Evolutionary conservation across 2,113 vertebrate species (phyloP).

Genomic region (Mastomys natalensis): DNA sequence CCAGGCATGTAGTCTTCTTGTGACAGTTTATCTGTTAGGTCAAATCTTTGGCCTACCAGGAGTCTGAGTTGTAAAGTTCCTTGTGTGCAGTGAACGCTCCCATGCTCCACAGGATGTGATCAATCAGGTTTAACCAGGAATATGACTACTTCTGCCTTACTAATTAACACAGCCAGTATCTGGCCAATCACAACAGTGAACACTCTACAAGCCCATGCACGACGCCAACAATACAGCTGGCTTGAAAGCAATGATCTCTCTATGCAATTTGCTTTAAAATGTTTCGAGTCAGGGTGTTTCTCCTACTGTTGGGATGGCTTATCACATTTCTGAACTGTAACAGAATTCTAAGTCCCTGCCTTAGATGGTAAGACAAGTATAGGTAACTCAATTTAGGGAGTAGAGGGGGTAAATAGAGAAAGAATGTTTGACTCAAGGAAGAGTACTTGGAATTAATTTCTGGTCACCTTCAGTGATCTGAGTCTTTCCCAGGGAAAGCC

Average conservation of each 20-base stretch:
- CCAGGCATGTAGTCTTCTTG: constrained; percentile 38
- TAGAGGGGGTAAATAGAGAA: background rate
- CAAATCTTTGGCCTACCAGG: constrained; percentile 72
- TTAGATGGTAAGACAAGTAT: background rate
- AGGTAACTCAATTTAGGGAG: background rate
- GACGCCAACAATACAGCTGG: background rate
- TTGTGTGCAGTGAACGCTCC: background rate
- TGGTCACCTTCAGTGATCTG: background rate
- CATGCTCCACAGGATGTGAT: background rate
- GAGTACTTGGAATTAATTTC: background rate
- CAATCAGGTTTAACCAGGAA: background rate
- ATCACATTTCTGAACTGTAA: background rate
- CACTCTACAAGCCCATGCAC: background rate
- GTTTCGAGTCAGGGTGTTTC: background rate
- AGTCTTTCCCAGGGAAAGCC: background rate
- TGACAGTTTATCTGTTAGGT: constrained; percentile 79
- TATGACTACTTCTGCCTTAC: background rate
- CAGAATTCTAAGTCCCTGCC: background rate
- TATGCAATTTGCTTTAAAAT: background rate
- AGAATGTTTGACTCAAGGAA: background rate
- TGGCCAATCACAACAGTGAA: background rate
- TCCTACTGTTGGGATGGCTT: background rate
- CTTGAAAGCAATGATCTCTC: background rate
- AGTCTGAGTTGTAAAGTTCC: background rate
- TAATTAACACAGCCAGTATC: background rate